Percentiles rank a stretch among this genome's conserved stretches.
Evolutionary conservation across 1,140 invertebrate species (phyloP).

Genomic region (Lithobius niger): DNA sequence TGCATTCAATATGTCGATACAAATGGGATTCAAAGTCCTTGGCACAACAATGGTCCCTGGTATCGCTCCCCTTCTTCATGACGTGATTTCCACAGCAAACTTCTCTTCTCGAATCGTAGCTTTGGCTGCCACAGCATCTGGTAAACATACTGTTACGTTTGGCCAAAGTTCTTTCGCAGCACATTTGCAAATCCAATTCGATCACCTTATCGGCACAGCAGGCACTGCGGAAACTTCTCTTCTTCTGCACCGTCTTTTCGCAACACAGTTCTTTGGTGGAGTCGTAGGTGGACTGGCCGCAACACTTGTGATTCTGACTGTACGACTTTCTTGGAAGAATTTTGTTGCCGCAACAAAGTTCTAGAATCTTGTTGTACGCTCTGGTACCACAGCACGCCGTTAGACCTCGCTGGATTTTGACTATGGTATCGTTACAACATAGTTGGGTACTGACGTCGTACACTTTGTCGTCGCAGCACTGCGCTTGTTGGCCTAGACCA

Average conservation of each 20-base stretch:
- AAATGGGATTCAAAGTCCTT: no score
- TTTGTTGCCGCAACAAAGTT: background rate
- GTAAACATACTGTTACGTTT: background rate
- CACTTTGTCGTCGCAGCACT: background rate
- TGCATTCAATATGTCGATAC: no score
- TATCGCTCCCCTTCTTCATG: background rate
- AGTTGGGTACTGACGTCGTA: background rate
- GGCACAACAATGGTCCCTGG: background rate
- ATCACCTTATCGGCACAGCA: background rate
- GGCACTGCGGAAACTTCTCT: background rate
- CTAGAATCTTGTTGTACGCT: background rate
- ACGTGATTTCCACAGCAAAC: background rate
- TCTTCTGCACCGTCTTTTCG: background rate
- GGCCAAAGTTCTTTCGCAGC: background rate
- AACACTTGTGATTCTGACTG: background rate
- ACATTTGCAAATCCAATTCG: background rate
- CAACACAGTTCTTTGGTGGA: background rate
- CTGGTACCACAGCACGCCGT: background rate
- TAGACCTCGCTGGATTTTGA: background rate
- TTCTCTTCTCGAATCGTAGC: background rate
- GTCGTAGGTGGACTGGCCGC: background rate
- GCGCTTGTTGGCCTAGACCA: background rate
- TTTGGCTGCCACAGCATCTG: background rate
- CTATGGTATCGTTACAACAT: background rate
- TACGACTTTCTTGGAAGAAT: background rate